phyloP scores from a whole-genome alignment of 2,888 invertebrate genomes.

The Scaptomyza caliginosa region DNA sequence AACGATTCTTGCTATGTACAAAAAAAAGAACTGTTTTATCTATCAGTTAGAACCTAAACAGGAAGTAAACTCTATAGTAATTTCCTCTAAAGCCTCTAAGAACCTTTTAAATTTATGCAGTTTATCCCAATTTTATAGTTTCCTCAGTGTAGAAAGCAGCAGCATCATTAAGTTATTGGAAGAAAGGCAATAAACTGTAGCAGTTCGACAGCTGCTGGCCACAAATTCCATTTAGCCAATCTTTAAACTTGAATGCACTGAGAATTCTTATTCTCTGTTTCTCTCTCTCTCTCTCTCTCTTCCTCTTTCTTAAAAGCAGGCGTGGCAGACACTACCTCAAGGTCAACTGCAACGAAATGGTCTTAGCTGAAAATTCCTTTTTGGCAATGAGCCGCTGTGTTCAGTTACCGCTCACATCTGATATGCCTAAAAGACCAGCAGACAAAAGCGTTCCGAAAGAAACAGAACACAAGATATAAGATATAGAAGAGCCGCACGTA shows the following conservation, averaged over 20 bases:
- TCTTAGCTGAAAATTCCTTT: slow-evolving; percentile 27
- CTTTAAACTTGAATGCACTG: slow-evolving; percentile 24
- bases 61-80: neutral
- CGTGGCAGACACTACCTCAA: slow-evolving; percentile 46
- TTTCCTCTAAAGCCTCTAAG: no score
- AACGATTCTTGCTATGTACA: no score
- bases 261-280: neutral
- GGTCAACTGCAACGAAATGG: slow-evolving; percentile 44
- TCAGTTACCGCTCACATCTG: slow-evolving; percentile 57
- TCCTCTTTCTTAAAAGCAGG: neutral
- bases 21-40: no score
- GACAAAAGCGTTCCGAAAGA: slow-evolving; percentile 34
- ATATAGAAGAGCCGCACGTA: slow-evolving; percentile 64
- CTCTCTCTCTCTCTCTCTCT: neutral
- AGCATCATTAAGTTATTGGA: slow-evolving; percentile 58
- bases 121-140: neutral
- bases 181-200: slow-evolving; percentile 10
- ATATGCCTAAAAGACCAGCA: slow-evolving; percentile 59
- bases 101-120: neutral
- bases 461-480: slow-evolving; percentile 49
- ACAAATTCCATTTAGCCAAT: slow-evolving; percentile 4
- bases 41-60: no score
- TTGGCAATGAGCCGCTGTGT: slow-evolving; percentile 33
- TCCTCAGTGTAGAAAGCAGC: slow-evolving; percentile 11
- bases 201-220: slow-evolving; percentile 4